Evolutionary conservation across 2,113 vertebrate species (phyloP), one percentile per base, ranked within the genome.

Genomic region (Poecilia latipinna): DNA sequence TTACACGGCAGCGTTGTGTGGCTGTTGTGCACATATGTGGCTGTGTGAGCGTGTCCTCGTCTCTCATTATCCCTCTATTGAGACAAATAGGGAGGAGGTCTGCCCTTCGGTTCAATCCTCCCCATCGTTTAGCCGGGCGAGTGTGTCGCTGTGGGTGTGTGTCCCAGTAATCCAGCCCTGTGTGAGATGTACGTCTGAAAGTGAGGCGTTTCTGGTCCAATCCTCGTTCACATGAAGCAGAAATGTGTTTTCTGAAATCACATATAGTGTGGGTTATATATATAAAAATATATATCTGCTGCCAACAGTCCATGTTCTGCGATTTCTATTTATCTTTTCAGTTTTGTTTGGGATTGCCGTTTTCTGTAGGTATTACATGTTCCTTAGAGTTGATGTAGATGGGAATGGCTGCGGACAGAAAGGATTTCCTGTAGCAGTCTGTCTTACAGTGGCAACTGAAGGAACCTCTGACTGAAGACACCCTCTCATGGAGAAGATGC

Each of bases 81-180:
- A 92, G 86, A 92, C 89, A 89, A 92, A 93, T 89, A 63, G 74
- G 68, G 78, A 42, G 77, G 70, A 78, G 78, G 72, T 74, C 82
- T 86, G 85, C 82, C 85, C 86, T 91, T 78, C 82, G 80, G 72
- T 86, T 81, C 72, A 66, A 86, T 74, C 83, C 89, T 81, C 75
- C 65, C 70, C 78, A 77, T 78, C 83, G 33, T 83, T 89, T 86
- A 85, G 75, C 70, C 51, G 68, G 78, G 44, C 39, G 15, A 67
- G 48, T 24, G 51, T 31, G 8, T 12, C 0, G 33, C 65, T 61
- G 67, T 51, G 68, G 22, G 67, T 15, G 24, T 0, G 24, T 67
- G 72, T 71, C 64, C 22, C 17, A 57, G 51, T n/a, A 24, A 71
- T 71, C 77, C 72, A 79, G 77, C 62, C 61, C 37, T 61, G 67